Base-by-base conservation (phyloP, 2,888 invertebrate species). In the Epicampocera succincta region DNA sequence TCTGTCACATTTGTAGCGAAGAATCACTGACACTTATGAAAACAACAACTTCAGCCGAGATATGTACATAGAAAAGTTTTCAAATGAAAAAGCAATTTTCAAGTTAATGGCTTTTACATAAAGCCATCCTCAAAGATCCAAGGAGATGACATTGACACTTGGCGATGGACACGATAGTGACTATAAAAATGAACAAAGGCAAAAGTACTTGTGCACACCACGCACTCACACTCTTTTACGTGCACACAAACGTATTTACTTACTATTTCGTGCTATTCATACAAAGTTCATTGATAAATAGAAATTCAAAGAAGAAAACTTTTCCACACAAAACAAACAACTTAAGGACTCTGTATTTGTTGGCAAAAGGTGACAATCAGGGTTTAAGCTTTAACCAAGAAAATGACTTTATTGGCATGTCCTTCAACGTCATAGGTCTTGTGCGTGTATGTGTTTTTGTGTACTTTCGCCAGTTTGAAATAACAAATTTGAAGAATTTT, bases 81-180 rank as follows among this genome's bases (percentile, higher is more conserved):
- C 13, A n/a, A 54, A 44, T 40, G 17, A 33, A 61, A 61, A 50
- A 52, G 1, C 44, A 33, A 46, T 73, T 73, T 46, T 13, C 15
- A 65, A 65, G 15, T 73, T 56, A 65, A 65, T 56, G 54, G 50
- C 58, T 50, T 58, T 68, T 68, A 50, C 60, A 68, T 75, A 68
- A 66, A 75, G 56, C 48, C 48, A 48, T 56, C 48, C 25, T 50
- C 8, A 33, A 60, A 42, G 29, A 60, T 68, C 12, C 42, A 75
- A 68, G 29, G 40, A 19, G 42, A 38, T 68, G 50, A 50, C 66
- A 60, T 75, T 75, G 68, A 52, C 75, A 58, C 65, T 50, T 42
- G 33, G 25, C 17, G 19, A 33, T 54, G 29, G 21, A 50, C 9
- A 25, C 25, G n/a, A 52, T 40, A 21, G 61, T 52, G 13, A 29